Evolutionary conservation across 2,888 invertebrate genomes (phyloP), one percentile per base, ranked within the genome.

Genomic region (Caenorhabditis plicata): DNA sequence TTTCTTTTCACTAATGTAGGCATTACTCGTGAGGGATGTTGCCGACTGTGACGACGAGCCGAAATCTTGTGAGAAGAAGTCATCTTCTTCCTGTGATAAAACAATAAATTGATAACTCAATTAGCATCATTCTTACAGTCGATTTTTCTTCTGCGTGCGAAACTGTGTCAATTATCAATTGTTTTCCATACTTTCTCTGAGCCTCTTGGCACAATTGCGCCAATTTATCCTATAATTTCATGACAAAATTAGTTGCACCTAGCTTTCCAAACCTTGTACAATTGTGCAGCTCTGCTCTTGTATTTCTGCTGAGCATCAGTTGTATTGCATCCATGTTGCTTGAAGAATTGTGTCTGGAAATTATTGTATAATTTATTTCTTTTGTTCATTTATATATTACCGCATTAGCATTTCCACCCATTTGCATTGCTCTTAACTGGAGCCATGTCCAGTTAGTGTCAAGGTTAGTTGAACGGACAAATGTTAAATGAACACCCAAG

Each of bases 381-480:
- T 22, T 17, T 15, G 22, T 19, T 35, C 35, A n/a, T n/a, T 13
- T 5, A 4, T 9, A 23, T 48, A 47, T 48, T 11, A 68, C 67
- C 2, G 73, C 75, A 49, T 71, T 73, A 8, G 90, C 88, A 85
- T 98, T 98, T 78, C 98, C 96, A 72, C 98, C 96, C 17, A 94
- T 61, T 61, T 99, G 96, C 98, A 98, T 98, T 76, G 93, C 91
- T 51, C 95, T 86, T 47, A 98, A 85, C 82, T 98, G 96, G 57
- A 89, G 84, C 94, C 94, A 96, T 74, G 94, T 94, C 98, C 98
- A 99, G 83, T 92, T 95, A 47, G 94, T 95, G 83, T 99, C 98
- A 64, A 99, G 87, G 83, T 96, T 94, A 53, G 95, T 96, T 38
- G 96, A 98, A 42, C 95, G 87, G 36, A 99, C 66, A 27, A 69